Base-by-base conservation (phyloP, 2,888 invertebrate genomes). In the Ecdyonurus torrentis region DNA sequence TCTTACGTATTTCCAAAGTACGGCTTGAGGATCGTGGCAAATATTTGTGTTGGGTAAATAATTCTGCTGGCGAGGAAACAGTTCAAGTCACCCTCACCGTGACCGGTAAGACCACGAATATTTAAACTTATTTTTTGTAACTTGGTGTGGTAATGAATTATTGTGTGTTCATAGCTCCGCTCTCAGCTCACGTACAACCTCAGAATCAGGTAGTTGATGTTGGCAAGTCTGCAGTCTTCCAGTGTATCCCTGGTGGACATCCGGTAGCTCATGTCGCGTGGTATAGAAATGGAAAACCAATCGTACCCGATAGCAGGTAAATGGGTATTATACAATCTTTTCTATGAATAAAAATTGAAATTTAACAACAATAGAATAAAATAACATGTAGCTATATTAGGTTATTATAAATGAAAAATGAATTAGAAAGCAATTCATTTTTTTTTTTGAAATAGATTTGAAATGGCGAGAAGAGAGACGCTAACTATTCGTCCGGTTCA, bases 11-110 rank as follows among this genome's bases (percentile, higher is more conserved):
- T 68, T 79, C 81, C 63, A 82, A 82, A 72, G 82, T 86, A 70
- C 75, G 86, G 65, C 77, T 86, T 61, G 88, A 88, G 71, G 94
- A 95, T 74, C 83, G 87, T 64, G 94, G 93, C 61, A 83, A 87
- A 69, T 93, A 92, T 77, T 83, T 89, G 64, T 95, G 95, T 76
- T 89, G 87, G 80, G 89, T 91, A 63, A 92, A 91, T 77, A 95
- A 94, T 74, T 87, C 89, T 5, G 87, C 89, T 1, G 94, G 93
- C 24, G 87, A 85, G 70, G 88, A 89, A 72, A 85, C 85, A 55
- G 83, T 87, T 59, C 83, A 87, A 71, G 86, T 89, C 69, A 84
- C 85, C 20, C 78, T 92, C 66, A 83, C 84, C 68, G 87, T 91
- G 65, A 88, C 87, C 74, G 86, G 88, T 87, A 74, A 75, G 74